phyloP scores from a whole-genome alignment of 2,797 vertebrate genomes.

The Iguana delicatissima region DNA sequence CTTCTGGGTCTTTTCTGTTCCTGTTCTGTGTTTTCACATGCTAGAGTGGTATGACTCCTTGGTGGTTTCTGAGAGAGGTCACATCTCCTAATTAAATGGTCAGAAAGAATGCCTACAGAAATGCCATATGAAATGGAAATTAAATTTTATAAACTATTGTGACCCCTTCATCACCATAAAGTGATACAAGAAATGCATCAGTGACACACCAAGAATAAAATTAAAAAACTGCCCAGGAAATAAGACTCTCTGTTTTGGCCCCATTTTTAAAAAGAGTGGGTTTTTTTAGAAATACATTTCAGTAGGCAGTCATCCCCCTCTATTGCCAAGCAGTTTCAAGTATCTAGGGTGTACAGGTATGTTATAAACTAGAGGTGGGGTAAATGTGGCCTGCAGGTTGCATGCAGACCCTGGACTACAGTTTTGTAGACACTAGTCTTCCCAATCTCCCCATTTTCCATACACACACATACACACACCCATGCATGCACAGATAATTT shows the following conservation, averaged over 20 bases:
- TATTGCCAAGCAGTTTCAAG: background rate
- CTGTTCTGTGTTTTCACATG: constrained; percentile 77
- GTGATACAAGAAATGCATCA: background rate
- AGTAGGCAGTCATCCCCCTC: no score
- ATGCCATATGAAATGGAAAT: background rate
- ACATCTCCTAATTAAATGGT: constrained; percentile 75
- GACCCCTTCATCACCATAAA: background rate
- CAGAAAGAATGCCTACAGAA: constrained; percentile 74
- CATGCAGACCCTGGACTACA: no score
- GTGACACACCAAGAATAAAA: background rate
- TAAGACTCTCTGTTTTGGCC: background rate
- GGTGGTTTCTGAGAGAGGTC: constrained; percentile 78
- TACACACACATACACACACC: no score
- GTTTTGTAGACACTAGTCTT: no score
- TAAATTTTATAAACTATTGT: background rate
- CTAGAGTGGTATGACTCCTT: constrained; percentile 63
- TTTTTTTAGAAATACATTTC: background rate
- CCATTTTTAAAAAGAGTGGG: no score
- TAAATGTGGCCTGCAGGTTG: no score
- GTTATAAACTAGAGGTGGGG: no score
- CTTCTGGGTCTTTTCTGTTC: constrained; percentile 89
- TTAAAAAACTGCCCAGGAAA: background rate
- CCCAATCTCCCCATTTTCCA: no score
- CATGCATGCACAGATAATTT: no score
- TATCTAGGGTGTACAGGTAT: background rate